Base-by-base conservation (phyloP, 2,888 invertebrate genomes). In the Leuctra nigra region DNA sequence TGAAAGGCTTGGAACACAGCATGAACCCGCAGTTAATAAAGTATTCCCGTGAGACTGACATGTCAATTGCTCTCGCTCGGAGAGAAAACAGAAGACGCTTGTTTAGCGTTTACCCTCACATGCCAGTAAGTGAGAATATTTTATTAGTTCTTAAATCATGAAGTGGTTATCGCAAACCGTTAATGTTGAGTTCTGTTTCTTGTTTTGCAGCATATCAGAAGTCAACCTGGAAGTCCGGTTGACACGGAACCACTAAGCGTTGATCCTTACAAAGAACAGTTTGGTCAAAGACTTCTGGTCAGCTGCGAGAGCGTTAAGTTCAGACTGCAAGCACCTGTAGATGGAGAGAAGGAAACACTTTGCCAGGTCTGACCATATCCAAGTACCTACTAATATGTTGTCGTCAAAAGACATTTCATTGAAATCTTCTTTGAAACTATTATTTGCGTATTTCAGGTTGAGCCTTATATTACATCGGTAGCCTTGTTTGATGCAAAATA, bases 1-100 rank as follows among this genome's bases (percentile, higher is more conserved):
- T 92, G 0, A 90, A 91, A 69, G 91, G 91, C 0, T 75, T 92
- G 44, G 93, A 94, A 67, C 91, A 92, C 69, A 91, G 91, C 66
- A 88, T 93, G 84, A 93, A 93, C 73, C 93, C 94, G 1, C 89
- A 92, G 65, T 75, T 94, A 54, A 89, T 91, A 70, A 86, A 88
- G 70, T 95, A 94, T 70, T 88, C 92, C 0, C 79, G 91, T 33
- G 94, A 95, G 75, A 93, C 93, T 0, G 94, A 94, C 66, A 80
- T 85, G 62, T 88, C 91, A 20, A 89, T 94, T 66, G 85, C 90
- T 18, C 81, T 84, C 59, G 83, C 89, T 0, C 77, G 94, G 47
- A 84, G 84, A 64, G 93, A 93, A 67, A 83, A 83, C 65, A 79
- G 93, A 55, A 81, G 86, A 60, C 83, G 87, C 64, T 75, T 95